Evolutionary conservation across 37 sponge, comb jelly and placozoan genomes (phyloP).

Genomic region (Cladorhizidae sp.): DNA sequence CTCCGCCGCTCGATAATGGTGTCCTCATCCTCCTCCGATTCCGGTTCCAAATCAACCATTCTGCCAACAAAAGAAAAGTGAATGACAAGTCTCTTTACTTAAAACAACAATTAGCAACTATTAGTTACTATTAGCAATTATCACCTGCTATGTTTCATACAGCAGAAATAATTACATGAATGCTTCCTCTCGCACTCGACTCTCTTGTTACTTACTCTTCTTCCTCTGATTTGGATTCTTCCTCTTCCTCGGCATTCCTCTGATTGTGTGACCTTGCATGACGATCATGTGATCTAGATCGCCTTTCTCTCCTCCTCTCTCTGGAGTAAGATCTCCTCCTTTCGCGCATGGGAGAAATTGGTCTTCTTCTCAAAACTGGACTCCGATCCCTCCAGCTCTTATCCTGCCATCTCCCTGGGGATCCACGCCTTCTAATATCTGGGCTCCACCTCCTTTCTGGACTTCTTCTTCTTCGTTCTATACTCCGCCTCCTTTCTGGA

Average conservation of each 20-base stretch:
- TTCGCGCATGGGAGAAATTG: not conserved
- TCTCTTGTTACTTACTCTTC: constrained; percentile 63
- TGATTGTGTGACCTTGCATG: not conserved
- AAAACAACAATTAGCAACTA: too few relatives aligned
- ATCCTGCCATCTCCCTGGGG: constrained; percentile 11
- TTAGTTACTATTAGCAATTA: too few relatives aligned
- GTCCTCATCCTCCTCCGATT: constrained; percentile 84
- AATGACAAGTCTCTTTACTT: not conserved
- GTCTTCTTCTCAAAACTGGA: not conserved
- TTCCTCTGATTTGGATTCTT: constrained; percentile 47
- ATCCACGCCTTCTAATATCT: not conserved
- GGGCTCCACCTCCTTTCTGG: not conserved
- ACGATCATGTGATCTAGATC: constrained; percentile 17
- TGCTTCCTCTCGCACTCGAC: too few relatives aligned
- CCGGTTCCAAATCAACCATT: constrained; percentile 61
- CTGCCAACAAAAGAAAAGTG: constrained; percentile 16
- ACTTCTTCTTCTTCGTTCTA: not conserved
- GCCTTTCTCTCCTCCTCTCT: constrained; percentile 10
- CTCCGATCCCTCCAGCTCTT: constrained; percentile 2
- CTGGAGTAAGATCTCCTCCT: not conserved
- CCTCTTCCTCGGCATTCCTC: not conserved
- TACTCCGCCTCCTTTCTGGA: constrained; percentile 7
- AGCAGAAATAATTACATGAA: not conserved
- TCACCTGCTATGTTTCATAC: not conserved
- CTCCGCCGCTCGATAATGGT: constrained; percentile 86